Conservation (phyloP, 2,797 vertebrate species). For the Phoebastria nigripes region DNA sequence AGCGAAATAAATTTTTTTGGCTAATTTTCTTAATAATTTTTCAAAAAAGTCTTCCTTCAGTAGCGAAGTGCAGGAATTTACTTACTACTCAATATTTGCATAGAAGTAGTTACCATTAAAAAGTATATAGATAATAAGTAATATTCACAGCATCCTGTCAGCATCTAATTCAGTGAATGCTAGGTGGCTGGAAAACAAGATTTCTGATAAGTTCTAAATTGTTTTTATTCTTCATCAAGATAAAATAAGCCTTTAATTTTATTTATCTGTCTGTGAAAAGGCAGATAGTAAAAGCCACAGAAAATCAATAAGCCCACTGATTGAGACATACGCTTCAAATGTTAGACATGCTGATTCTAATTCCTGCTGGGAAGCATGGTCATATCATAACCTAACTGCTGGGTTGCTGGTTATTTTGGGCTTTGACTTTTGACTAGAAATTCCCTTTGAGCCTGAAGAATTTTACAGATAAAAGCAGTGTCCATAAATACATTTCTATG, state of each 20-base stretch:
- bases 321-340: neutral
- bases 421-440: neutral
- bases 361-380: neutral
- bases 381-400: neutral
- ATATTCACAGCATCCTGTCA: neutral
- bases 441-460: neutral
- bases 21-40: neutral
- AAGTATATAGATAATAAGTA: neutral
- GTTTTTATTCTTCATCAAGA: slow-evolving; percentile 21
- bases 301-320: slow-evolving; percentile 24
- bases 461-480: neutral
- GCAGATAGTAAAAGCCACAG: neutral
- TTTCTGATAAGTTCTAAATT: neutral
- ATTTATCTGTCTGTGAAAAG: slow-evolving; percentile 14
- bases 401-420: neutral
- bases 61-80: neutral
- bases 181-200: neutral
- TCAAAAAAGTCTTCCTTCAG: neutral
- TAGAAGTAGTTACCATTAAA: neutral
- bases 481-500: neutral
- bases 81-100: neutral
- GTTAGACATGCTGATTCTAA: neutral
- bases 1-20: neutral
- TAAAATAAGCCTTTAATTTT: slow-evolving; percentile 25
- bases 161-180: neutral